A percentile compares a stretch with the other conserved stretches of the same genome.
phyloP scores from a whole-genome alignment of 2,888 invertebrate genomes.

The Campopleginae sp. region DNA sequence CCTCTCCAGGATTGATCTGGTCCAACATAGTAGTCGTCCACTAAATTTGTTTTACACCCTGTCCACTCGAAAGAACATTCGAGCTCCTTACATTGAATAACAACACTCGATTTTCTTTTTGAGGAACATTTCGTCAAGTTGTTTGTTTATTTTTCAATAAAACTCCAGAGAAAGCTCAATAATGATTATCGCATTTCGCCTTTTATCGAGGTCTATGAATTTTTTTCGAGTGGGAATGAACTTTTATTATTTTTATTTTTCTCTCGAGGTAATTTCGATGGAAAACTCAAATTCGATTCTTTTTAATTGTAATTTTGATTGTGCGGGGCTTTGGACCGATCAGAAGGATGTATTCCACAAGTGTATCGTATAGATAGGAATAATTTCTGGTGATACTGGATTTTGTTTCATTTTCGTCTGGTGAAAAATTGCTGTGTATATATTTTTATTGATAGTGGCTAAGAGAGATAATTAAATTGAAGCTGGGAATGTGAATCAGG shows the following conservation, averaged over 20 bases:
- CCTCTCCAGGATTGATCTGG: conserved; percentile 22
- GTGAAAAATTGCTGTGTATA: not conserved
- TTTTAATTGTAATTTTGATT: too few species aligned
- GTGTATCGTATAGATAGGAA: not conserved
- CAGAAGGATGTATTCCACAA: not conserved
- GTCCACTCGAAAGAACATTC: not conserved
- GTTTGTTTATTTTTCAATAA: not conserved
- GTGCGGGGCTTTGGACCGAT: too few species aligned
- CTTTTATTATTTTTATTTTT: too few species aligned
- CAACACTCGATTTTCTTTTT: not conserved
- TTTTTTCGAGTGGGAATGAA: too few species aligned
- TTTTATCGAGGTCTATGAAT: too few species aligned
- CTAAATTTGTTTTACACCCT: not conserved
- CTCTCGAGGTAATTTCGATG: too few species aligned
- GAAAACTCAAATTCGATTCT: too few species aligned
- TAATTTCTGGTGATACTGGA: not conserved
- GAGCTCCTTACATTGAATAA: not conserved
- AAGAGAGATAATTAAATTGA: conserved; percentile 16
- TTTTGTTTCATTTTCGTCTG: not conserved
- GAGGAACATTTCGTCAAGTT: not conserved
- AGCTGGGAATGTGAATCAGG: conserved; percentile 26
- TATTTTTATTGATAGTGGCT: conserved; percentile 2
- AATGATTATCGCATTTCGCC: not conserved
- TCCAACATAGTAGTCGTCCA: conserved; percentile 12
- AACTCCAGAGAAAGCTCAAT: not conserved